A percentile compares a stretch with the other conserved stretches of the same genome.
phyloP scores from a whole-genome alignment of 1,140 invertebrate genomes.

The Procambarus virginalis region DNA sequence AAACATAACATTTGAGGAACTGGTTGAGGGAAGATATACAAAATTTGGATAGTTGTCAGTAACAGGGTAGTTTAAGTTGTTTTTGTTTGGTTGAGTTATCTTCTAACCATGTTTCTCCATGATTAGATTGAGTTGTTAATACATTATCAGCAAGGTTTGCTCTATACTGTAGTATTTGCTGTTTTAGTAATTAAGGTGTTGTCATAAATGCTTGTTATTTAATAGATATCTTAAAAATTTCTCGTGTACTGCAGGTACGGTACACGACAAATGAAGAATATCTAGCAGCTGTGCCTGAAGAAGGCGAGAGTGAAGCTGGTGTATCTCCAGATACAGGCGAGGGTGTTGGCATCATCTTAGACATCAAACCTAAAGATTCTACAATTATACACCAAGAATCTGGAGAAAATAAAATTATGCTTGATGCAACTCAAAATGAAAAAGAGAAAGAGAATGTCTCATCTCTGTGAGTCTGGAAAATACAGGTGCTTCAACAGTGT shows the following conservation, averaged over 20 bases:
- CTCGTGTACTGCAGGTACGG: slow-evolving; percentile 6
- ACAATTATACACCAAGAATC: slow-evolving; percentile 47
- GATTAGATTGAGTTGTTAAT: too few relatives aligned
- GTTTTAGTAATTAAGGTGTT: too few relatives aligned
- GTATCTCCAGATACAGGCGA: slow-evolving; percentile 56
- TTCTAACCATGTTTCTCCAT: too few relatives aligned
- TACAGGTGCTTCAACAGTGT: not conserved
- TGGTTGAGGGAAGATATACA: too few relatives aligned
- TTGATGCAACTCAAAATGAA: slow-evolving; percentile 51
- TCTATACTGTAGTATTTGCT: too few relatives aligned
- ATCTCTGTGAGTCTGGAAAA: slow-evolving; percentile 28
- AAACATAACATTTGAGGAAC: too few relatives aligned
- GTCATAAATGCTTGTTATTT: not conserved
- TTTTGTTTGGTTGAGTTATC: too few relatives aligned
- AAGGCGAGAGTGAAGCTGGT: slow-evolving; percentile 46
- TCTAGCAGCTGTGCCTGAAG: slow-evolving; percentile 57
- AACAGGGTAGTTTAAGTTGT: too few relatives aligned
- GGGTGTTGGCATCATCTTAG: slow-evolving; percentile 52
- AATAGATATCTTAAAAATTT: not conserved
- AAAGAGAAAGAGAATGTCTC: slow-evolving; percentile 57
- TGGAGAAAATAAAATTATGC: slow-evolving; percentile 52
- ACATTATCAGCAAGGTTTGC: too few relatives aligned
- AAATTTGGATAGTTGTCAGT: too few relatives aligned
- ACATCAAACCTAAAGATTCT: slow-evolving; percentile 55
- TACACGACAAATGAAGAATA: slow-evolving; percentile 65